These are phyloP conservation scores for Rattus norvegicus DNA, from an alignment of 2,113 vertebrate genomes.

Conservation along the genomic window GRCr8 NC_086030.1:31173501-31174000, in stretches of 20 bases:
- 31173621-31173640: not conserved
- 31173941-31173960: not conserved
- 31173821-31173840: slow-evolving; percentile 97
- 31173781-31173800: slow-evolving; percentile 96
- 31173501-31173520: not conserved
- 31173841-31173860: slow-evolving; percentile 98
- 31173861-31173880: slow-evolving; percentile 90
- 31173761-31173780: slow-evolving; percentile 97
- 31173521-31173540: not conserved
- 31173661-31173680: not conserved
- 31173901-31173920: not conserved
- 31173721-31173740: slow-evolving; percentile 95
- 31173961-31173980: not conserved
- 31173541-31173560: not conserved
- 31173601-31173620: not conserved
- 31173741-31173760: slow-evolving; percentile 99
- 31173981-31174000: no score
- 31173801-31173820: slow-evolving; percentile 97
- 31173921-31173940: rapidly evolving
- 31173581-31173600: not conserved
- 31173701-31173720: slow-evolving; percentile 93
- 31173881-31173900: rapidly evolving
- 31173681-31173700: slow-evolving; percentile 79
- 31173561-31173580: not conserved
- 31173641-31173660: not conserved